phyloP scores from a whole-genome alignment of 2,113 vertebrate genomes.

The Odontesthes bonariensis region DNA sequence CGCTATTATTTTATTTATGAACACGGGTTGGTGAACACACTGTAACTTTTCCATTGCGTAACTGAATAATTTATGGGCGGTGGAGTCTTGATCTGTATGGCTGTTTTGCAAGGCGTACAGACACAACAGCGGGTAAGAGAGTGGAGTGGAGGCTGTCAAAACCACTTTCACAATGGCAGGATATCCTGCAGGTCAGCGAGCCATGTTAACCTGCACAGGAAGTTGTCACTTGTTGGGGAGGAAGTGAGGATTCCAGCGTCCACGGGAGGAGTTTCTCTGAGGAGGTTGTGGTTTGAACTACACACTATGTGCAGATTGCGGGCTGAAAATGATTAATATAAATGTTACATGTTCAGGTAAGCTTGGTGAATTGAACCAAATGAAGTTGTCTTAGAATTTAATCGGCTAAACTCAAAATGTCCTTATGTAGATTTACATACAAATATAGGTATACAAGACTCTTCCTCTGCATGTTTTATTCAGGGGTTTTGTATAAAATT shows the following conservation, averaged over 20 bases:
- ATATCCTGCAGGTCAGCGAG: conserved; percentile 82
- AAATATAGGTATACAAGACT: conserved; percentile 39
- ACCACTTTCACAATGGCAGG: conserved; percentile 82
- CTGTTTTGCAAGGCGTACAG: conserved; percentile 47
- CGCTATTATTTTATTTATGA: conserved; percentile 8
- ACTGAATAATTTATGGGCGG: conserved; percentile 30
- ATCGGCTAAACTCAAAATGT: not conserved
- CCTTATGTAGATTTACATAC: not conserved
- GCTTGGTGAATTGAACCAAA: not conserved
- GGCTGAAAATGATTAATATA: not conserved
- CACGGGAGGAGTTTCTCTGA: conserved; percentile 43
- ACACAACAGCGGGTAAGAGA: conserved; percentile 58
- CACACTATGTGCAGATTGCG: conserved; percentile 16
- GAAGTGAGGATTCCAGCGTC: conserved; percentile 78
- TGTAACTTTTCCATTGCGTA: conserved; percentile 36
- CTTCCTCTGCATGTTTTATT: conserved; percentile 76
- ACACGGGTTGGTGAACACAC: not conserved
- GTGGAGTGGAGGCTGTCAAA: conserved; percentile 65
- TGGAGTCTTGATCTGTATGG: conserved; percentile 15
- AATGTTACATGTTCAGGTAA: not conserved
- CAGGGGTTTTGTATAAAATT: conserved; percentile 77
- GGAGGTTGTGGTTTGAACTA: conserved; percentile 48
- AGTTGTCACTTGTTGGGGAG: conserved; percentile 78
- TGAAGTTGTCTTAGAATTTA: not conserved
- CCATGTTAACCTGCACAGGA: conserved; percentile 74